Evolutionary conservation across 2,797 vertebrate genomes (phyloP).

Genomic region (Bovichtus variegatus): DNA sequence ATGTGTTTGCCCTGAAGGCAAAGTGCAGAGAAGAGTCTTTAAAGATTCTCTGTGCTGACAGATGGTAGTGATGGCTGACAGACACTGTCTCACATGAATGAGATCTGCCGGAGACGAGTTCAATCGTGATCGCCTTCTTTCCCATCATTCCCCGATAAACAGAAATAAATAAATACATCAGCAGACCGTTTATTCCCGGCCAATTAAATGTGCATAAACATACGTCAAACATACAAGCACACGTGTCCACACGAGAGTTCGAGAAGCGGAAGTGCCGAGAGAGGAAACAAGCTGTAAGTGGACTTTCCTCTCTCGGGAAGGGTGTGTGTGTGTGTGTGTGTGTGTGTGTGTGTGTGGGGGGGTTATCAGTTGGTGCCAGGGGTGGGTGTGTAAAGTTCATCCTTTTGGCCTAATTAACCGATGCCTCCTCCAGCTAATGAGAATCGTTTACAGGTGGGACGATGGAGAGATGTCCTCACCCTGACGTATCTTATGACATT

Average conservation of each 20-base stretch:
- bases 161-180: constrained; percentile 30
- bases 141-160: constrained; percentile 29
- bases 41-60: constrained; percentile 76
- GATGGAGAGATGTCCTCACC: constrained; percentile 42
- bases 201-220: constrained; percentile 50
- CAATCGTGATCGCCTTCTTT: constrained; percentile 52
- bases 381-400: constrained; percentile 72
- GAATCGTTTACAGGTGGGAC: constrained; percentile 67
- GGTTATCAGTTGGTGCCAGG: constrained; percentile 61
- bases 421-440: constrained; percentile 70
- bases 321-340: constrained; percentile 10
- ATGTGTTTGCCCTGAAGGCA: constrained; percentile 78
- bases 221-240: neutral
- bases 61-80: constrained; percentile 78
- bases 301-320: too few relatives aligned
- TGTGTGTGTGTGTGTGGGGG: too few relatives aligned
- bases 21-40: constrained; percentile 76
- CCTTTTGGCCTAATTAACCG: constrained; percentile 76
- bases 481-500: constrained; percentile 54
- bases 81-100: constrained; percentile 70
- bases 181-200: neutral
- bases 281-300: constrained; percentile 18
- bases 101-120: constrained; percentile 61
- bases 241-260: neutral
- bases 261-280: neutral